Evolutionary conservation across 2,797 vertebrate species (phyloP), one percentile per base, ranked within the genome.

Genomic region (Diplodus sargus): DNA sequence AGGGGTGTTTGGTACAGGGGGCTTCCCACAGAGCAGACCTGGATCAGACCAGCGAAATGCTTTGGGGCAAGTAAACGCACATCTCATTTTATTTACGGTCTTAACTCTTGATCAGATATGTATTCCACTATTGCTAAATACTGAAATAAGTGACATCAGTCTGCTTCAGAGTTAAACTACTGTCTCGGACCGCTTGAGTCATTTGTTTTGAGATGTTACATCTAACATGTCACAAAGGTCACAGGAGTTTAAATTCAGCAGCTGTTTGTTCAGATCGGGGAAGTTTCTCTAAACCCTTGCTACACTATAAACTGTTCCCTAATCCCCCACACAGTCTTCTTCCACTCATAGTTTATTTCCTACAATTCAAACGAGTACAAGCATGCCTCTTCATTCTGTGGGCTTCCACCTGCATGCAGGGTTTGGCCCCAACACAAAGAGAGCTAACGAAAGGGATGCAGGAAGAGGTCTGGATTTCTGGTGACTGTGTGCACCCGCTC

Each of bases 211-310:
- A 17, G 9, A 23, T 10, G 45, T 56, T 17, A 52, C 16, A 62
- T 8, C 45, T 6, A 62, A 8, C 12, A 62, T 5, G 1, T 60
- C 9, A 22, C 42, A 57, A 42, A 66, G 43, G 13, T 48, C 47
- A 47, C 13, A 17, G 22, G 39, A 47, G 64, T 28, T 78, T 23
- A 42, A 54, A 18, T 45, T 58, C 13, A 53, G 17, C 59, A 45
- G 64, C 30, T 71, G 51, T 72, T 54, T 63, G 25, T 74, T 71
- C 16, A 64, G 63, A 70, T 49, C 3, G 4, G 42, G 57, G 16
- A 25, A 14, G 4, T 65, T 43, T 52, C 16, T 47, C n/a, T 54
- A 23, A 61, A 63, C 17, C 45, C 45, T 47, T 59, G 39, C 47
- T n/a, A 6, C 16, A 48, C 22, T 45, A 6, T 53, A 12, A 20